Base-by-base conservation (phyloP, 2,888 invertebrate species). In the Idaea straminata region DNA sequence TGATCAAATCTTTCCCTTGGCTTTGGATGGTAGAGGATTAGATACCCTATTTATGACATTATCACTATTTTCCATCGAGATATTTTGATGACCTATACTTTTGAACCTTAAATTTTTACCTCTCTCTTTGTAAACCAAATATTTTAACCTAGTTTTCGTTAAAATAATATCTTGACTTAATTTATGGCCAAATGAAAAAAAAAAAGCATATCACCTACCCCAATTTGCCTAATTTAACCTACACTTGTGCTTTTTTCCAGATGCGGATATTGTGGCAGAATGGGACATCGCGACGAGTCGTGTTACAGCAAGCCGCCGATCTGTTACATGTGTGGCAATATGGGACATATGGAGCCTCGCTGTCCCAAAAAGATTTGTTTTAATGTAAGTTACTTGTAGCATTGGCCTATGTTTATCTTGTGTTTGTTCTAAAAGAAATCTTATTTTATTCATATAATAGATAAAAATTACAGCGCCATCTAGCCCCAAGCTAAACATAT, bases 281-380 rank as follows among this genome's bases (percentile, higher is more conserved):
- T 89, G 4, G 96, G 96, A 0, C 96, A 96, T 80, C 88, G 91
- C 15, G 93, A 93, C 36, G 89, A 93, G 62, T 88, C 89, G 65
- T 96, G 96, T 78, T 85, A 93, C 3, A 86, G 88, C 57, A 93
- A 93, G 72, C 93, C 94, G 2, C 89, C 88, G 2, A 93, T 93
- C 25, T 96, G 96, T 81, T 92, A 89, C 76, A 94, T 96, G 91
- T 96, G 96, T 75, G 96, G 96, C n/a, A 80, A 80, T 5, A 77
- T 79, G 0, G 96, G 95, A 0, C 96, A 96, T 81, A 84, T 82
- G 25, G 95, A 95, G 74, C 93, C 94, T 0, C 91, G 95, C 58
- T 96, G 96, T 81, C 96, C 96, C 0, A 92, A 94, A 66, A 95
- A 94, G 76, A 94, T 95, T 73, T 96, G 96, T 76, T 92, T 95